Conservation (phyloP, 2,113 vertebrate genomes). For the Peromyscus californicus region DNA sequence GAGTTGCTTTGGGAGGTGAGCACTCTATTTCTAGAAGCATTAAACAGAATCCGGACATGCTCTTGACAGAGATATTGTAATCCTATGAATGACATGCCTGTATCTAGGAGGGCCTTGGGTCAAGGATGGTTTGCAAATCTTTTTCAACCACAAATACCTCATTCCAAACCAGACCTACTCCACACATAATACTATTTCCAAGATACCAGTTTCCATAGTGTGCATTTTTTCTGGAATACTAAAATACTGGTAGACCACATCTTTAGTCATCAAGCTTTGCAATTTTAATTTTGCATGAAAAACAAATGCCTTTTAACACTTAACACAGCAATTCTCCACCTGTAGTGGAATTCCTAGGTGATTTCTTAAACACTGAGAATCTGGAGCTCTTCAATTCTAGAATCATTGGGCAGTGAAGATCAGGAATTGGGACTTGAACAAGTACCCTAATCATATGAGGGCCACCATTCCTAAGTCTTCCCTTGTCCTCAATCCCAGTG, state of each 20-base stretch:
- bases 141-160: neutral
- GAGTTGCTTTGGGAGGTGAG: neutral
- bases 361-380: neutral
- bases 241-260: neutral
- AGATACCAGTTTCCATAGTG: neutral
- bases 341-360: neutral
- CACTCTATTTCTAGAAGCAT: neutral
- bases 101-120: neutral
- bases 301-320: neutral
- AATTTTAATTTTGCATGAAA: neutral
- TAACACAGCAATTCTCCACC: neutral
- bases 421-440: neutral
- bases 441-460: neutral
- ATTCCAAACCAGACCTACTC: neutral
- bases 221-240: neutral
- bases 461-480: neutral
- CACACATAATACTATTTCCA: rapidly evolving
- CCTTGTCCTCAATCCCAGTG: neutral
- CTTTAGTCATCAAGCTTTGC: neutral
- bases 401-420: neutral
- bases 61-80: neutral
- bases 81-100: neutral
- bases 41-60: neutral
- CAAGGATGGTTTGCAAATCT: neutral
- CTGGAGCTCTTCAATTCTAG: neutral